A percentile compares a stretch with the other conserved stretches of the same genome.
These are phyloP conservation scores for Proisotoma minuta DNA, from an alignment of 2,888 invertebrate genomes.

Conservation along the genomic window DNA sequence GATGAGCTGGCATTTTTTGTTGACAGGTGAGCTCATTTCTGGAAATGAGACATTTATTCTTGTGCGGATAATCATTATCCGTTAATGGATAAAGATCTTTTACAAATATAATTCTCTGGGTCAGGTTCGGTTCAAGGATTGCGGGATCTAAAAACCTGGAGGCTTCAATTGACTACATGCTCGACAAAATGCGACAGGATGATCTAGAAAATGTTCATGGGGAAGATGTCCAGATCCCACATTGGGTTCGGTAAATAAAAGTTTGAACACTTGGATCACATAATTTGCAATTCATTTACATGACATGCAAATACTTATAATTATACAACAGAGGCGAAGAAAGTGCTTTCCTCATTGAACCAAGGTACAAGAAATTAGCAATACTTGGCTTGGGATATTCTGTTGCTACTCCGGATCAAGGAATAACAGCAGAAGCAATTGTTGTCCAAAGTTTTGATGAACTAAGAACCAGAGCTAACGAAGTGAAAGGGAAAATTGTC, in stretches of 20 bases:
- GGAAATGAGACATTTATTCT: too few relatives aligned
- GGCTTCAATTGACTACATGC: slow-evolving; percentile 52
- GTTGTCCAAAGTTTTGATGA: slow-evolving; percentile 45
- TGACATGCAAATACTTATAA: not conserved
- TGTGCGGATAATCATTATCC: too few relatives aligned
- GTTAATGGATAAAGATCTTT: too few relatives aligned
- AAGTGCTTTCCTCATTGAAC: slow-evolving; percentile 22
- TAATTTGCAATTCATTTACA: not conserved
- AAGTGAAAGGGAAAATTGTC: slow-evolving; percentile 67
- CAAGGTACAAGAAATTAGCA: slow-evolving; percentile 26
- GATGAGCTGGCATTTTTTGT: slow-evolving; percentile 51
- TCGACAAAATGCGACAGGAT: slow-evolving; percentile 47
- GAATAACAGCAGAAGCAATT: slow-evolving; percentile 41
- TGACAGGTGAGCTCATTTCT: too few relatives aligned
- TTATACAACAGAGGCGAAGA: slow-evolving; percentile 30
- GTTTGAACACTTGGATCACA: too few relatives aligned
- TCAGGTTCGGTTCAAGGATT: slow-evolving; percentile 50
- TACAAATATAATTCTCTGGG: too few relatives aligned
- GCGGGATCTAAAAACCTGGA: slow-evolving; percentile 51
- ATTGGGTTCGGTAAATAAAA: slow-evolving; percentile 44
- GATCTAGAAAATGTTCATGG: slow-evolving; percentile 52
- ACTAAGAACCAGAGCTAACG: slow-evolving; percentile 17
- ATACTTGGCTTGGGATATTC: slow-evolving; percentile 40
- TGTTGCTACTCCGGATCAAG: slow-evolving; percentile 39
- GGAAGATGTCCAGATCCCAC: slow-evolving; percentile 50